These are phyloP conservation scores for Tragelaphus buxtoni DNA, from an alignment of 2,113 vertebrate species.

Conservation along the genomic window DNA sequence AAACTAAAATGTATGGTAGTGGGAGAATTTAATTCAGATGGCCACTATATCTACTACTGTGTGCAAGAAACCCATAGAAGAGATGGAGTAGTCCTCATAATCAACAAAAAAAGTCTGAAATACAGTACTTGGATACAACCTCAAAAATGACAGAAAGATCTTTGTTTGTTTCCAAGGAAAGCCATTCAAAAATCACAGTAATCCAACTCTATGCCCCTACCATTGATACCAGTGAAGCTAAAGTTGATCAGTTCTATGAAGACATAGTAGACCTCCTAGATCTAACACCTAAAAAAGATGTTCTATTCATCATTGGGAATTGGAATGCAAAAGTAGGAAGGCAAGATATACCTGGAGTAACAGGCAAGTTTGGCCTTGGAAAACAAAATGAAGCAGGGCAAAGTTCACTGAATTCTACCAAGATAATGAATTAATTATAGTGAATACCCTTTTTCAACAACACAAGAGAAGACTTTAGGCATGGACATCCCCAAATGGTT, in stretches of 20 bases:
- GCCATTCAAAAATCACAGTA: neutral
- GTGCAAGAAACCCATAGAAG: neutral
- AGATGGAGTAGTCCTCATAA: neutral
- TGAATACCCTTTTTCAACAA: neutral
- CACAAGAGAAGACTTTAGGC: neutral
- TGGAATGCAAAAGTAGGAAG: neutral
- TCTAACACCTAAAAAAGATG: neutral
- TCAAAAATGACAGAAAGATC: neutral
- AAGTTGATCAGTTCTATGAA: neutral
- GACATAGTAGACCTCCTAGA: neutral
- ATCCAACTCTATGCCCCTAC: neutral
- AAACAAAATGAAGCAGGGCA: neutral
- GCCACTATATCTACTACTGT: neutral
- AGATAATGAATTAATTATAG: neutral
- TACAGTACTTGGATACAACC: neutral
- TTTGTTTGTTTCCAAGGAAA: neutral
- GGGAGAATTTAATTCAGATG: neutral
- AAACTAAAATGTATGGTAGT: neutral
- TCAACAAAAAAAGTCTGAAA: neutral
- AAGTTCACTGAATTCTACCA: neutral
- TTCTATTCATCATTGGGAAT: neutral
- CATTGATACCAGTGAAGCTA: rapidly evolving
- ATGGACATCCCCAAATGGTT: rapidly evolving
- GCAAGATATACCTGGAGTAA: neutral
- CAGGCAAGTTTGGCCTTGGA: neutral